Evolutionary conservation across 2,113 vertebrate species (phyloP).

Genomic region (Illadopsis cleaveri): DNA sequence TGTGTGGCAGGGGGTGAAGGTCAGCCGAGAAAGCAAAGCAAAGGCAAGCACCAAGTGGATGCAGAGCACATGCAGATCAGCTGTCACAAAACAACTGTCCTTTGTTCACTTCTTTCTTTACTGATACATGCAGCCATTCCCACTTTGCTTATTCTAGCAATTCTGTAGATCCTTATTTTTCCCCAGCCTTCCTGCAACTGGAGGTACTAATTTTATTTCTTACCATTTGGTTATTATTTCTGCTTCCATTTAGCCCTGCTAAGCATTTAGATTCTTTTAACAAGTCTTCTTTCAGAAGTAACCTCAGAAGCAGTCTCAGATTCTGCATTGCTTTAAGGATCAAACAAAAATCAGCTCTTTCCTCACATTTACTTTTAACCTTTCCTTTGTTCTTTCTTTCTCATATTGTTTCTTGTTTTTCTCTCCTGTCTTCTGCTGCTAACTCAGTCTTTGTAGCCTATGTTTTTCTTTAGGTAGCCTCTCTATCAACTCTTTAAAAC

Average conservation of each 20-base stretch:
- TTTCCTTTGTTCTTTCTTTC: not conserved
- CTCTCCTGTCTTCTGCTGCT: not conserved
- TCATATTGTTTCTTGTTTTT: not conserved
- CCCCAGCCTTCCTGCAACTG: not conserved
- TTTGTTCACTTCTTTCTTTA: not conserved
- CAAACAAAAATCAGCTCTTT: not conserved
- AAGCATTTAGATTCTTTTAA: constrained; percentile 18
- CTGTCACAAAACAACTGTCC: not conserved
- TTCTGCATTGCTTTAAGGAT: not conserved
- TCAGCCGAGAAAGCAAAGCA: constrained; percentile 25
- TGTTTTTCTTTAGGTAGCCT: not conserved
- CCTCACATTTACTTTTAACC: not conserved
- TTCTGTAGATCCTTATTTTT: not conserved
- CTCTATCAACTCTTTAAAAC: not conserved
- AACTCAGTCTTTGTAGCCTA: not conserved
- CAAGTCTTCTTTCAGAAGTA: not conserved
- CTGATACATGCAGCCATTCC: not conserved
- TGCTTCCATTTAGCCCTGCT: not conserved
- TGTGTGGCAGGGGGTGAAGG: not conserved
- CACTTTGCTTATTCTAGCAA: not conserved
- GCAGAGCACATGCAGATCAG: not conserved
- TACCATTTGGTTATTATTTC: constrained; percentile 5
- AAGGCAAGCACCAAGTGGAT: not conserved
- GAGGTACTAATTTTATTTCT: constrained; percentile 14
- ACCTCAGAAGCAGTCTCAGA: not conserved